Conservation (phyloP, 1,140 invertebrate genomes). For the Drosophila littoralis region DNA sequence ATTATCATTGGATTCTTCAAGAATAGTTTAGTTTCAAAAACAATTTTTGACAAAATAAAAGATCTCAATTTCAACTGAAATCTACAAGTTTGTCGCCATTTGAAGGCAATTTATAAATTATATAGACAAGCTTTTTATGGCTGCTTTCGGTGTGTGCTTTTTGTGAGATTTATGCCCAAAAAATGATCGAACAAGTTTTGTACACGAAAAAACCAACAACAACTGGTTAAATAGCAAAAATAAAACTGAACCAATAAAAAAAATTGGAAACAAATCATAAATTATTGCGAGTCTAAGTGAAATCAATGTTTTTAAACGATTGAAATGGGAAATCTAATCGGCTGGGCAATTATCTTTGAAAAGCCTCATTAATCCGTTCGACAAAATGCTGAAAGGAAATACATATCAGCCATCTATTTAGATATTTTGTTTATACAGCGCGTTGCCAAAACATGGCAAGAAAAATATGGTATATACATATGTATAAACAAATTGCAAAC, state of each 20-base stretch:
- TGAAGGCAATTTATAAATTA: slow-evolving; percentile 59
- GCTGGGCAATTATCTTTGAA: slow-evolving; percentile 57
- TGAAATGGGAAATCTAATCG: slow-evolving; percentile 47
- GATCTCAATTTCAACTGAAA: slow-evolving; percentile 12
- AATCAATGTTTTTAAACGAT: slow-evolving; percentile 27
- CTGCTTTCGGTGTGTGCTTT: slow-evolving; percentile 19
- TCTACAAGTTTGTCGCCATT: slow-evolving; percentile 54
- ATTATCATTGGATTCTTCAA: neutral
- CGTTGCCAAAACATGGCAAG: slow-evolving; percentile 57
- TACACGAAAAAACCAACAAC: neutral
- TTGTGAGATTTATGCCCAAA: slow-evolving; percentile 35
- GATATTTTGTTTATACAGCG: slow-evolving; percentile 60
- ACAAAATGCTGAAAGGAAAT: slow-evolving; percentile 40
- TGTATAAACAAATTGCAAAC: slow-evolving; percentile 59
- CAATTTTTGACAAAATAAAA: slow-evolving; percentile 28
- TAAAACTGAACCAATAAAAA: slow-evolving; percentile 5
- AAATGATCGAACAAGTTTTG: slow-evolving; percentile 15
- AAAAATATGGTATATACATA: slow-evolving; percentile 27
- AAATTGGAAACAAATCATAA: slow-evolving; percentile 13
- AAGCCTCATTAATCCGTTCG: slow-evolving; percentile 58
- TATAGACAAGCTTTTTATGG: slow-evolving; percentile 55
- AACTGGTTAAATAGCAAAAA: neutral
- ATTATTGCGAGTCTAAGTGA: slow-evolving; percentile 13
- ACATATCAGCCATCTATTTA: slow-evolving; percentile 33
- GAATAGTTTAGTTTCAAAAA: neutral